phyloP scores from a whole-genome alignment of 2,888 invertebrate species.

The Acanthacorydalis orientalis region DNA sequence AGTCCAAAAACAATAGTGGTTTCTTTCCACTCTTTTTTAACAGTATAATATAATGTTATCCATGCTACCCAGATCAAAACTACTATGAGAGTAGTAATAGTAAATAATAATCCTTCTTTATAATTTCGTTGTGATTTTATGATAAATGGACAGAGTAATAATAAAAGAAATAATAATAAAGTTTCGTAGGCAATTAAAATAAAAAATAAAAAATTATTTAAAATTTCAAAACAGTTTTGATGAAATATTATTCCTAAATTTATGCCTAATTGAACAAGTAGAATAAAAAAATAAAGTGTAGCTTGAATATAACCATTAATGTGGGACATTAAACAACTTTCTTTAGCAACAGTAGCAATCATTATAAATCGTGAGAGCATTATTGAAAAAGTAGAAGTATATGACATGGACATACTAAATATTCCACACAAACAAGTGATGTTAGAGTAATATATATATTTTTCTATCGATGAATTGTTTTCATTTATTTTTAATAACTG shows the following conservation, averaged over 20 bases:
- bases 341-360: slow-evolving; percentile 45
- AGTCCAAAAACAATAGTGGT: slow-evolving; percentile 41
- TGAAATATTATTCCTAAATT: slow-evolving; percentile 27
- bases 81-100: slow-evolving; percentile 35
- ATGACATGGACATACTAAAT: slow-evolving; percentile 38
- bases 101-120: slow-evolving; percentile 41
- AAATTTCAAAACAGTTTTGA: slow-evolving; percentile 30
- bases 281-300: slow-evolving; percentile 43
- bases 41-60: slow-evolving; percentile 34
- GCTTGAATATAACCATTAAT: slow-evolving; percentile 52
- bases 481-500: not conserved
- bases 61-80: slow-evolving; percentile 42
- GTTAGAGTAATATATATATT: slow-evolving; percentile 11
- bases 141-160: slow-evolving; percentile 41
- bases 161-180: slow-evolving; percentile 36
- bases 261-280: slow-evolving; percentile 39
- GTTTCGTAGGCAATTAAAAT: slow-evolving; percentile 41
- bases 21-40: slow-evolving; percentile 35
- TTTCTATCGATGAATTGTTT: not conserved
- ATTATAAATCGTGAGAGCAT: slow-evolving; percentile 45
- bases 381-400: slow-evolving; percentile 43
- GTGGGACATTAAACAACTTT: slow-evolving; percentile 49
- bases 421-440: slow-evolving; percentile 37
- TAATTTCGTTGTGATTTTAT: slow-evolving; percentile 48
- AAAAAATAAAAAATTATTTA: slow-evolving; percentile 29